Conservation (phyloP, 1,140 invertebrate genomes). For the Papilio xuthus region DNA sequence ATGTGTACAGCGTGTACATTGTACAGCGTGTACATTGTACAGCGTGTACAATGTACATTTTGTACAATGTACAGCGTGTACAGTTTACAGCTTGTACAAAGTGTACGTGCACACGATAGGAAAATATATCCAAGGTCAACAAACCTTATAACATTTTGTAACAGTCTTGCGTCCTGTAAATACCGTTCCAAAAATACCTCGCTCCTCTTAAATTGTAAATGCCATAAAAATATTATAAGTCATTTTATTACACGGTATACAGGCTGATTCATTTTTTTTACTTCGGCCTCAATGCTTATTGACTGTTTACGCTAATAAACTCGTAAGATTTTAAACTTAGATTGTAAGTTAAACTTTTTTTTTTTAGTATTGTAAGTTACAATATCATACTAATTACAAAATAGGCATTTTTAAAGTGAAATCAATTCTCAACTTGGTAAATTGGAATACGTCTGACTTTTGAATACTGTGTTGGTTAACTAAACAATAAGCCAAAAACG, state of each 20-base stretch:
- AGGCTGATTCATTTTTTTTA: slow-evolving; percentile 26
- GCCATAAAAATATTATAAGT: slow-evolving; percentile 39
- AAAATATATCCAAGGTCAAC: slow-evolving; percentile 27
- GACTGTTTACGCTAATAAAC: too few relatives aligned
- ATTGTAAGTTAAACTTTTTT: too few relatives aligned
- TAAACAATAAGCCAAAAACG: neutral
- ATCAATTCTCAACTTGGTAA: too few relatives aligned
- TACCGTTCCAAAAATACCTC: slow-evolving; percentile 25
- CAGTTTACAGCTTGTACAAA: neutral
- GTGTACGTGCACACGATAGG: neutral
- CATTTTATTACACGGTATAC: slow-evolving; percentile 33
- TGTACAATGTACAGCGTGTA: neutral
- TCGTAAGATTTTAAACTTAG: too few relatives aligned
- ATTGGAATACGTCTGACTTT: neutral
- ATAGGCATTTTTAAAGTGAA: too few relatives aligned
- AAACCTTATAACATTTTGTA: slow-evolving; percentile 32
- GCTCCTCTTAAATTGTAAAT: slow-evolving; percentile 38
- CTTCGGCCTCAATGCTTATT: neutral
- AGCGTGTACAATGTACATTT: neutral
- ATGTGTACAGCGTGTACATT: neutral
- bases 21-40: neutral
- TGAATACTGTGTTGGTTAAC: too few relatives aligned
- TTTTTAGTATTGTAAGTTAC: too few relatives aligned
- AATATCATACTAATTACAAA: too few relatives aligned
- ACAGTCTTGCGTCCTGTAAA: slow-evolving; percentile 30